Base-by-base conservation (phyloP, 2,797 vertebrate species). In the Acanthis flammea region DNA sequence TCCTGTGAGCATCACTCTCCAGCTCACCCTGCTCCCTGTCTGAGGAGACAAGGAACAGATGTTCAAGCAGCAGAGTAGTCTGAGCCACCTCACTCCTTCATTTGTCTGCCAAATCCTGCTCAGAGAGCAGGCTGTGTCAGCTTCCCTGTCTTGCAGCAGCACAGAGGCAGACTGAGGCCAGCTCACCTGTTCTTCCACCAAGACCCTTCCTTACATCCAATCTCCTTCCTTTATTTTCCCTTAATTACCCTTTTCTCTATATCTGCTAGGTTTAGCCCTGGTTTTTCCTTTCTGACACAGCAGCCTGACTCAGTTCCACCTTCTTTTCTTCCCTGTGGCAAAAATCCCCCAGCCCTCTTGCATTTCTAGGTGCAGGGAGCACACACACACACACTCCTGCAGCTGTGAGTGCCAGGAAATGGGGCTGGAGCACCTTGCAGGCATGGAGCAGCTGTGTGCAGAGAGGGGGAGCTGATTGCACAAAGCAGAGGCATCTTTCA, bases 31-130 rank as follows among this genome's bases (percentile, higher is more conserved):
- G 15, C 60, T 89, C 63, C 17, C 28, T 88, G 63, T 39, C 57
- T 50, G 72, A 79, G 61, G 84, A 95, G 71, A 82, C 48, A 57
- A 54, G 57, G 75, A 92, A 6, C 87, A 95, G 94, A 87, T 89
- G 85, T 89, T 92, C 30, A 45, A 79, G 45, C 60, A 73, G 67
- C 67, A 79, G 79, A 75, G 45, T 4, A 82, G 84, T 71, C 84
- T 92, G 60, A 76, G 75, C 60, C 45, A 44, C 66, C 86, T 85
- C 35, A 10, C 35, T 88, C 74, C 50, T 86, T 48, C 55, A 17
- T 72, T 70, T 79, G 39, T 25, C 74, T 94, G 91, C 91, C 85
- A 95, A 72, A 71, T 67, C 24, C 72, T 88, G 7, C 33, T 73
- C 58, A 12, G 73, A 48, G 67, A 86, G 33, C 66, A 79, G 78